These are phyloP conservation scores for Lepas anatifera DNA, from an alignment of 2,888 invertebrate genomes.

Conservation along the genomic window DNA sequence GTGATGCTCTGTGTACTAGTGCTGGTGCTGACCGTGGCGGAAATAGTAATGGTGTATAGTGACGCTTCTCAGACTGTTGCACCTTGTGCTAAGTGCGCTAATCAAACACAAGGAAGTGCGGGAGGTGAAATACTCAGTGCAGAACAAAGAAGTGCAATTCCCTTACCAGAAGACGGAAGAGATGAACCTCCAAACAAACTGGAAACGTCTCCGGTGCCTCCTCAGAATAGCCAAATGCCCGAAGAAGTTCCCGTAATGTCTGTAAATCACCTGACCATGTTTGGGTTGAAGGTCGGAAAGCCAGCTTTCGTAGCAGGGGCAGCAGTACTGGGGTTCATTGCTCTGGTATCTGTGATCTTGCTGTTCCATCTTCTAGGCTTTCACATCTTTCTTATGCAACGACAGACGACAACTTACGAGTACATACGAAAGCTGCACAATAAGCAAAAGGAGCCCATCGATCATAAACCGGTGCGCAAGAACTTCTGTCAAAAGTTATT, in stretches of 20 bases:
- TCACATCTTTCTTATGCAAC: conserved; percentile 69
- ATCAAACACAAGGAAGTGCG: too few relatives aligned
- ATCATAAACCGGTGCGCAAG: too few relatives aligned
- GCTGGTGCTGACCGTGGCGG: conserved; percentile 53
- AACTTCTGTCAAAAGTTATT: too few relatives aligned
- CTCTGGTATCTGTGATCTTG: conserved; percentile 61
- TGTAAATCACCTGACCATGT: conserved; percentile 21
- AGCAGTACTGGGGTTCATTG: conserved; percentile 37
- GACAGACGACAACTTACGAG: conserved; percentile 81
- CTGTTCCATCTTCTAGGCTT: conserved; percentile 74
- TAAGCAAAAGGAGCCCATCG: not conserved
- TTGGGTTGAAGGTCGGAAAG: conserved; percentile 37
- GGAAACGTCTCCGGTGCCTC: too few relatives aligned
- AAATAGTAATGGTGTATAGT: conserved; percentile 51
- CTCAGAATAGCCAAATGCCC: conserved; percentile 15
- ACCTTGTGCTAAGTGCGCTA: too few relatives aligned
- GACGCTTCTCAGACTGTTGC: conserved; percentile 28
- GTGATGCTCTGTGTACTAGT: conserved; percentile 57
- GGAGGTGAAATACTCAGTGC: too few relatives aligned
- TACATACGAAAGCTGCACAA: conserved; percentile 48
- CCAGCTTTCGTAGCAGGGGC: conserved; percentile 35
- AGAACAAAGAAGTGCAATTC: too few relatives aligned
- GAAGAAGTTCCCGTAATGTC: conserved; percentile 18
- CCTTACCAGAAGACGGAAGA: too few relatives aligned
- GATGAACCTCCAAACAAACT: too few relatives aligned